Conservation (phyloP, 1,140 invertebrate species). For the Zaprionus kolodkinae region DNA sequence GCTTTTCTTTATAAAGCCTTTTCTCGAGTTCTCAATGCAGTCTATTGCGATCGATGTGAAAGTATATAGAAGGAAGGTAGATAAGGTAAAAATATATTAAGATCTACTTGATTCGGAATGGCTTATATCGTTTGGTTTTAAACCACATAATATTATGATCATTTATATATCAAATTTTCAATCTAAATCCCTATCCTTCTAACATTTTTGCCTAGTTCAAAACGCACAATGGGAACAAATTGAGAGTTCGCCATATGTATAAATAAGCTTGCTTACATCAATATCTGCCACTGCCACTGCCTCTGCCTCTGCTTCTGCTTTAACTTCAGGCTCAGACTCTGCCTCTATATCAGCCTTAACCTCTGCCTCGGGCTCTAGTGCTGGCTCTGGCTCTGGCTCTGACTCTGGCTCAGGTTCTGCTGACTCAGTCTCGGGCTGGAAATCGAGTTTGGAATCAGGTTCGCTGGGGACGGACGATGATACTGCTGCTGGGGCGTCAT, state of each 20-base stretch:
- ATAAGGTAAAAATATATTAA: not conserved
- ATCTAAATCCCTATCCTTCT: not conserved
- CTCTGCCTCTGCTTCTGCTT: slow-evolving; percentile 30
- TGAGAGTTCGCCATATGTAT: slow-evolving; percentile 19
- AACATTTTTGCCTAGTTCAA: not conserved
- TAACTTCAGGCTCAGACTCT: slow-evolving; percentile 32
- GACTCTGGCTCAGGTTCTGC: slow-evolving; percentile 20
- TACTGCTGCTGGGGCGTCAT: slow-evolving; percentile 35
- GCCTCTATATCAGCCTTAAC: slow-evolving; percentile 10
- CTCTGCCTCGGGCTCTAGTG: slow-evolving; percentile 24
- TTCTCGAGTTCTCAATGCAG: not conserved
- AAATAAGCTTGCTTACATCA: slow-evolving; percentile 60
- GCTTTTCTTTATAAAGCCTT: not conserved
- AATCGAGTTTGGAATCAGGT: slow-evolving; percentile 27
- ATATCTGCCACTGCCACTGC: slow-evolving; percentile 13
- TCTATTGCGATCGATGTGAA: not conserved
- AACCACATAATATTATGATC: not conserved
- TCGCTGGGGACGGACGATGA: slow-evolving; percentile 12
- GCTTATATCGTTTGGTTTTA: too few species aligned
- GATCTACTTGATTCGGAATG: not conserved
- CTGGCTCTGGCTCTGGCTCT: slow-evolving; percentile 16
- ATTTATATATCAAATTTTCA: not conserved
- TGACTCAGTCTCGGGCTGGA: slow-evolving; percentile 25
- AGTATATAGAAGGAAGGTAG: not conserved
- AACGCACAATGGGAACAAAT: not conserved